phyloP scores from a whole-genome alignment of 2,888 invertebrate species.

The Cantharis flavilabris region DNA sequence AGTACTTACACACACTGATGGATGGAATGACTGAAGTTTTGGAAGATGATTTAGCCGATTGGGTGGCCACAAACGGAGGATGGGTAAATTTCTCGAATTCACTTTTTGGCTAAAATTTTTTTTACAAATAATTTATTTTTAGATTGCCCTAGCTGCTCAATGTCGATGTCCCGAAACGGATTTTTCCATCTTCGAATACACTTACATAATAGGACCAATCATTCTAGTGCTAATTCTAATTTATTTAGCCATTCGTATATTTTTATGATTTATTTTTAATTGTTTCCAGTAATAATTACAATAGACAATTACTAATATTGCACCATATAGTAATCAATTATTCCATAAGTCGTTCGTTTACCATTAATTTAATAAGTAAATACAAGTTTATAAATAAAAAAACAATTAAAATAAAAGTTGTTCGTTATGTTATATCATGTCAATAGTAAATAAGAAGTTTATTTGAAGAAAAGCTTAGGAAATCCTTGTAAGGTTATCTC shows the following conservation, averaged over 20 bases:
- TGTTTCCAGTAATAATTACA: background rate
- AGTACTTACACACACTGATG: slow-evolving; percentile 75
- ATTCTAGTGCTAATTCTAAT: slow-evolving; percentile 47
- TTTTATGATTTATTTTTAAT: slow-evolving; percentile 22
- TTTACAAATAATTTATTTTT: slow-evolving; percentile 39
- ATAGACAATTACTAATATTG: background rate
- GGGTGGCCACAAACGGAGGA: slow-evolving; percentile 85
- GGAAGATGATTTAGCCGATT: slow-evolving; percentile 70
- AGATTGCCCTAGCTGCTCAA: slow-evolving; percentile 53
- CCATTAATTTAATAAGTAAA: background rate
- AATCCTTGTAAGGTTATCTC: background rate
- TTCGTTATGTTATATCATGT: background rate
- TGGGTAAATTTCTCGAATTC: slow-evolving; percentile 64
- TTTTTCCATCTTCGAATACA: slow-evolving; percentile 49
- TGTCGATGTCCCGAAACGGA: slow-evolving; percentile 53
- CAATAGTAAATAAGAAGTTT: background rate
- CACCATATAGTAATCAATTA: background rate
- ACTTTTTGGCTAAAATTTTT: background rate
- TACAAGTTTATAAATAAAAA: background rate
- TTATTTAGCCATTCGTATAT: slow-evolving; percentile 47
- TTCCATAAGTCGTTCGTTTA: background rate
- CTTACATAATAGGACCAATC: slow-evolving; percentile 48
- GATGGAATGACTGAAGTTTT: slow-evolving; percentile 77
- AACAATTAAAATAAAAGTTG: background rate
- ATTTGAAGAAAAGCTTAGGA: background rate